Evolutionary conservation across 2,888 invertebrate species (phyloP), one percentile per base, ranked within the genome.

Genomic region (Malacosoma neustria): DNA sequence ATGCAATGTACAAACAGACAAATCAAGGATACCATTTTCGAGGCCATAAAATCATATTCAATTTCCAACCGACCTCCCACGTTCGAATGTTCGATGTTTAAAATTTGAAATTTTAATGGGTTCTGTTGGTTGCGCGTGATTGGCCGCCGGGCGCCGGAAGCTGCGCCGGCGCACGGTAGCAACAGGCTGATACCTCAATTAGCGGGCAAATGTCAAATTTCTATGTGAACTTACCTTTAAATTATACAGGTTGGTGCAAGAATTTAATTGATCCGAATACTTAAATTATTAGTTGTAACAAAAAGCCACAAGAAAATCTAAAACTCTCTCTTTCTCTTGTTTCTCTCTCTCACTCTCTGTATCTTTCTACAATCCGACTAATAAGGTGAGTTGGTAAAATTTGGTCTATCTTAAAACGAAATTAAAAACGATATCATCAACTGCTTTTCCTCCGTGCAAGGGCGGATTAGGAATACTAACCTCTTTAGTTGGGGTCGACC

Each of bases 81-180:
- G 54, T 51, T 7, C 5, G 22, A 22, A 22, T 22, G 22, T 22
- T 38, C 31, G 34, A 38, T 30, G 15, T 45, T 37, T 34, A 42
- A 45, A 40, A 40, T 40, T 46, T 38, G 14, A 44, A 45, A 46
- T 39, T 33, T 40, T 37, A 22, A 22, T 22, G 22, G 22, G 22
- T 22, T 22, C 22, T 22, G 22, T 22, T 22, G 9, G 6, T 22
- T 9, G 22, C 22, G 5, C 9, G 22, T 22, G 22, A 36, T 36
- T 22, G 22, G 22, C 9, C 22, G 22, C 30, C 14, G 30, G 15
- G 14, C 14, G 11, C 61, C 69, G 74, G 71, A 72, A 70, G 52
- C 69, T 63, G 61, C 61, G 61, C 62, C 59, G 60, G 63, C 68
- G 71, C 72, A 69, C 79, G 68, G 79, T 79, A 77, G 80, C 70